phyloP scores from a whole-genome alignment of 2,888 invertebrate species.

The Ephialtes manifestator region DNA sequence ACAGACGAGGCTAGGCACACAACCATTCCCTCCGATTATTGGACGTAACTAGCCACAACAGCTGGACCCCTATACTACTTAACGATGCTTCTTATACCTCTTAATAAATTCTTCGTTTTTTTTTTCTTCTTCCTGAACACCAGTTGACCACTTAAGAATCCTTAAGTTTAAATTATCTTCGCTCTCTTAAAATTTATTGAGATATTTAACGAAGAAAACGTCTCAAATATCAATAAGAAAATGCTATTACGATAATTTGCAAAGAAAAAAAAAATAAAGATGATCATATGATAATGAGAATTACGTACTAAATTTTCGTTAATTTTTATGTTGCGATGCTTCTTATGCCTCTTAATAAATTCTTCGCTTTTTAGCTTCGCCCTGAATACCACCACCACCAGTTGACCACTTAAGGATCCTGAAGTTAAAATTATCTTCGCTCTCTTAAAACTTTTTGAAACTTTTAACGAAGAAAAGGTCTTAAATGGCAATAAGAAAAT shows the following conservation, averaged over 20 bases:
- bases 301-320: no score
- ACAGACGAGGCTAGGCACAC: conserved; percentile 33
- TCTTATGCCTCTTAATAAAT: conserved; percentile 18
- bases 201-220: not conserved
- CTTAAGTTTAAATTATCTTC: not conserved
- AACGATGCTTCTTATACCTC: conserved; percentile 15
- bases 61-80: conserved; percentile 49
- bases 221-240: not conserved
- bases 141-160: conserved; percentile 10
- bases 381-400: not conserved
- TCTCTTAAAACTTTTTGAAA: not conserved
- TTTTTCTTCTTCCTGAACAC: not conserved
- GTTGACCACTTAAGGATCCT: conserved; percentile 15
- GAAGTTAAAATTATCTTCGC: not conserved
- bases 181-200: not conserved
- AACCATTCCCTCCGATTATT: conserved; percentile 39
- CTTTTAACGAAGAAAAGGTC: not conserved
- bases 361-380: not conserved
- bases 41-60: conserved; percentile 55
- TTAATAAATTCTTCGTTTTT: conserved; percentile 1
- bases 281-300: no score
- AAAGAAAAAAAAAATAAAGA: no score
- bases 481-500: no score
- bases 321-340: conserved; percentile 18
- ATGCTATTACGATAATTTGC: no score